Percentiles rank a stretch among this genome's conserved stretches.
These are phyloP conservation scores for Caenorhabditis elegans DNA, from an alignment of 1,140 invertebrate genomes.

Conservation along the genomic window WBcel235 BX284605.5:12026001-12026500, in stretches of 20 bases:
- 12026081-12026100: not conserved
- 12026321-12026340: no score
- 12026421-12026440: no score
- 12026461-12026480: no score
- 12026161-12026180: slow-evolving; percentile 13
- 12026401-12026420: no score
- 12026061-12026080: not conserved
- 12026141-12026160: slow-evolving; percentile 21
- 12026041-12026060: not conserved
- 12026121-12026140: not conserved
- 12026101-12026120: not conserved
- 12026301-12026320: no score
- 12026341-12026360: no score
- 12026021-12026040: not conserved
- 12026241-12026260: not conserved
- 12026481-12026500: no score
- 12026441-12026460: no score
- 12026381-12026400: no score
- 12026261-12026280: not conserved
- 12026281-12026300: no score
- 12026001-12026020: not conserved
- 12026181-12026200: not conserved
- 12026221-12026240: no score
- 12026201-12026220: not conserved
- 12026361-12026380: no score